These are phyloP conservation scores for Sylvilagus bachmani DNA, from an alignment of 2,113 vertebrate genomes.

Conservation along the genomic window DNA sequence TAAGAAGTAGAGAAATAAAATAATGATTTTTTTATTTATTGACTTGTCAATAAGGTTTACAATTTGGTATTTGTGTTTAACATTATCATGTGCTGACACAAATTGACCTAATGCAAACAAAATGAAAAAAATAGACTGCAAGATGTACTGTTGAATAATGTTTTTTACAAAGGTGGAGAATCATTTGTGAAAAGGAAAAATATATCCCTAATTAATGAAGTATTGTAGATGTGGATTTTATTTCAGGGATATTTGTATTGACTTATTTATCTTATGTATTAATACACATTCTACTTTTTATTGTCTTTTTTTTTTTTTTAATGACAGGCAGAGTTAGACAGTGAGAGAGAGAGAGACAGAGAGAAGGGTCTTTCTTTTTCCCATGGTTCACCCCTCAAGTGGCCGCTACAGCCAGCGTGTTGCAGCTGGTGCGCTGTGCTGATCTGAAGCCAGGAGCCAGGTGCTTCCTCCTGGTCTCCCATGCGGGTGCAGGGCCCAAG, in stretches of 20 bases:
- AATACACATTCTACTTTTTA: background rate
- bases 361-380: too few species aligned
- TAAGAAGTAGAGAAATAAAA: constrained; percentile 61
- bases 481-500: too few species aligned
- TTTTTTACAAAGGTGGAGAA: background rate
- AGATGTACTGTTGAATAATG: constrained; percentile 51
- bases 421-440: too few species aligned
- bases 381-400: too few species aligned
- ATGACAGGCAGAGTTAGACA: too few species aligned
- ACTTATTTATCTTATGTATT: background rate
- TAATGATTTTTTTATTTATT: constrained; percentile 64
- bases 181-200: constrained; percentile 43
- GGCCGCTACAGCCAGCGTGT: too few species aligned
- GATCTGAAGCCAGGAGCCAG: too few species aligned
- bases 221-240: background rate
- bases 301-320: too few species aligned
- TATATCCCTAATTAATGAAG: constrained; percentile 31
- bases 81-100: constrained; percentile 69
- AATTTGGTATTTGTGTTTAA: constrained; percentile 55
- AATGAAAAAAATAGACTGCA: constrained; percentile 66
- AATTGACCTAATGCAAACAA: constrained; percentile 57
- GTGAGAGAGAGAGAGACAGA: too few species aligned
- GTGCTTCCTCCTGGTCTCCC: too few species aligned
- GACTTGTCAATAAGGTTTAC: constrained; percentile 63
- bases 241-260: background rate